phyloP scores from a whole-genome alignment of 2,888 invertebrate species.

The Cabera pusaria region DNA sequence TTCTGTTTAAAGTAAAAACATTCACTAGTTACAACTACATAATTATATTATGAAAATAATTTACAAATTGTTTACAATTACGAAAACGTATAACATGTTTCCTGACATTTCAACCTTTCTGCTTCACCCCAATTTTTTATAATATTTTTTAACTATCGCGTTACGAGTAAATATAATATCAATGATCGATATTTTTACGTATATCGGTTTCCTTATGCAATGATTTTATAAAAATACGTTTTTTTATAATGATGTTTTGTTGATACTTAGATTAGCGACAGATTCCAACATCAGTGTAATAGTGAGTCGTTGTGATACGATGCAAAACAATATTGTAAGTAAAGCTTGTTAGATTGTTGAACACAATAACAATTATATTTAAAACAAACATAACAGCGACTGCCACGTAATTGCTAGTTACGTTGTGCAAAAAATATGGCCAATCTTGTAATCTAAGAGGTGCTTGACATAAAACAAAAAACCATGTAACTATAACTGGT shows the following conservation, averaged over 20 bases:
- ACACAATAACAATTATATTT: slow-evolving; percentile 2
- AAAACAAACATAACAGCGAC: slow-evolving; percentile 2
- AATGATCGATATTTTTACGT: slow-evolving; percentile 75
- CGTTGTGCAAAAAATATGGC: slow-evolving; percentile 5
- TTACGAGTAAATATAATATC: slow-evolving; percentile 73
- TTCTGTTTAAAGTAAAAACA: slow-evolving; percentile 65
- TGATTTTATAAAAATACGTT: slow-evolving; percentile 80
- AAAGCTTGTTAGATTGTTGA: too few relatives aligned
- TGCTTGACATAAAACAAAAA: slow-evolving; percentile 15
- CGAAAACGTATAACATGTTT: slow-evolving; percentile 78
- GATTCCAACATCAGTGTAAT: slow-evolving; percentile 13
- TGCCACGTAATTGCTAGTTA: slow-evolving; percentile 1
- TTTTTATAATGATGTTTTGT: slow-evolving; percentile 60
- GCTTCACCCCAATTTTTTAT: slow-evolving; percentile 53
- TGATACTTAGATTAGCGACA: slow-evolving; percentile 33
- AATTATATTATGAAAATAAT: slow-evolving; percentile 65
- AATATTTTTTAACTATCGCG: slow-evolving; percentile 68
- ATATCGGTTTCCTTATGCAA: slow-evolving; percentile 79
- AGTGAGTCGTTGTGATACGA: slow-evolving; percentile 23
- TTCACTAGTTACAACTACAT: slow-evolving; percentile 75
- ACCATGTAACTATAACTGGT: slow-evolving; percentile 1
- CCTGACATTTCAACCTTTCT: slow-evolving; percentile 59
- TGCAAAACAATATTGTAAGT: slow-evolving; percentile 2
- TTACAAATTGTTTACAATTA: slow-evolving; percentile 78
- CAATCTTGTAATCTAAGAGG: slow-evolving; percentile 8